phyloP scores from a whole-genome alignment of 1,140 invertebrate genomes.

The Medauroidea extradentata region DNA sequence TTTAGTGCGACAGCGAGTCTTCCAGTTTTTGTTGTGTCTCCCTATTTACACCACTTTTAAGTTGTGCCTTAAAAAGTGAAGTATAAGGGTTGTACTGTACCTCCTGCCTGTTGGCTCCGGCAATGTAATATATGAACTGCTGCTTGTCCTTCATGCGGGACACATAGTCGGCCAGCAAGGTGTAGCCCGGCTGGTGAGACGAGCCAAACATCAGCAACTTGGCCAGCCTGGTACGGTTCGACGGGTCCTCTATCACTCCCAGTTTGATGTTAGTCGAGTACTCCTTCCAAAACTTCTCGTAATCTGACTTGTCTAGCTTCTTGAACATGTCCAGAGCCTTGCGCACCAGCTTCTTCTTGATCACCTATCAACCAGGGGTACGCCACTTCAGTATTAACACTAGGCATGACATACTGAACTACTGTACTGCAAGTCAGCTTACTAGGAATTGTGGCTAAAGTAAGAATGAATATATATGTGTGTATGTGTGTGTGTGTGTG shows the following conservation, averaged over 20 bases:
- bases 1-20: no score
- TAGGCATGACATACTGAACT: no score
- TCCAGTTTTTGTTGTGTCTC: no score
- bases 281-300: slow-evolving; percentile 97
- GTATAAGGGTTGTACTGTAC: no score
- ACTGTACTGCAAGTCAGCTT: no score
- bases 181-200: slow-evolving; percentile 62
- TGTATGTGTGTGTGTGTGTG: no score
- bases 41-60: no score
- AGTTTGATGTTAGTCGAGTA: slow-evolving; percentile 98
- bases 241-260: slow-evolving; percentile 96
- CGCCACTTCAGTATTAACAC: no score
- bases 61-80: no score
- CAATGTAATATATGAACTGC: slow-evolving; percentile 94
- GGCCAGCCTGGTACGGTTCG: slow-evolving; percentile 90
- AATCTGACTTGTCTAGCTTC: slow-evolving; percentile 89
- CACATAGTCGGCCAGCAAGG: slow-evolving; percentile 86
- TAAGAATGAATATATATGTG: no score
- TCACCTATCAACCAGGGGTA: no score
- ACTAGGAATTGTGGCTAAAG: no score
- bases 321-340: slow-evolving; percentile 99
- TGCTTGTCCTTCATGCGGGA: slow-evolving; percentile 97
- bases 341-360: slow-evolving; percentile 97
- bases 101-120: slow-evolving; percentile 82
- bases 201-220: slow-evolving; percentile 91